Base-by-base conservation (phyloP, 2,113 vertebrate species). In the Pardalotus punctatus region DNA sequence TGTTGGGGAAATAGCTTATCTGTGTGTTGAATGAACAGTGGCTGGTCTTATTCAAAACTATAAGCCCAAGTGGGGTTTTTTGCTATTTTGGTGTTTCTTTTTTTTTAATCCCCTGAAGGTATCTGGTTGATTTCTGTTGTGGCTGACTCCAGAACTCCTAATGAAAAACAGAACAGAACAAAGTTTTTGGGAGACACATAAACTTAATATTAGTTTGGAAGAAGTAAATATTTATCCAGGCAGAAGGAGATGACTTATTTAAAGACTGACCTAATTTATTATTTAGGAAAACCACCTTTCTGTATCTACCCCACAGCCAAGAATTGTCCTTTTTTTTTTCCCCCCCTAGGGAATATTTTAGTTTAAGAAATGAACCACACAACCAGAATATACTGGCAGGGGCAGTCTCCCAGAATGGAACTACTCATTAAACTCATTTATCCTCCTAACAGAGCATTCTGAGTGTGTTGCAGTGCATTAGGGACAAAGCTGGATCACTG, bases 401-500 rank as follows among this genome's bases (percentile, higher is more conserved):
- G 48, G 5, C 82, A 85, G 71, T 54, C n/a, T 95, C 93, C 80
- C 78, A 85, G 79, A 97, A 97, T 87, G 81, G 93, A 96, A 94
- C 58, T 81, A 93, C 57, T 96, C 85, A 83, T 96, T 97, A 97
- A 95, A 82, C 48, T 93, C 38, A 74, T 94, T 94, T 96, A 61
- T 94, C 58, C 77, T 92, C 43, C 87, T 83, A 72, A 70, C 56
- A 87, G 72, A 84, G 48, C 48, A 48, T 80, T 96, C 76, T 74
- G 69, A 93, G 82, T 43, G 22, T 88, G 77, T 45, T 64, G 67
- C 57, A 61, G 51, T 2, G 6, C 80, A 54, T 78, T 67, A 82
- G 85, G 73, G 80, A 76, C 66, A 92, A 66, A 92, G 72, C 53
- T 94, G 88, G 61, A 93, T 88, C 8, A 3, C 87, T 74, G 71